Evolutionary conservation across 2,888 invertebrate genomes (phyloP), one percentile per base, ranked within the genome.

Genomic region (Cerceris ruficornis): DNA sequence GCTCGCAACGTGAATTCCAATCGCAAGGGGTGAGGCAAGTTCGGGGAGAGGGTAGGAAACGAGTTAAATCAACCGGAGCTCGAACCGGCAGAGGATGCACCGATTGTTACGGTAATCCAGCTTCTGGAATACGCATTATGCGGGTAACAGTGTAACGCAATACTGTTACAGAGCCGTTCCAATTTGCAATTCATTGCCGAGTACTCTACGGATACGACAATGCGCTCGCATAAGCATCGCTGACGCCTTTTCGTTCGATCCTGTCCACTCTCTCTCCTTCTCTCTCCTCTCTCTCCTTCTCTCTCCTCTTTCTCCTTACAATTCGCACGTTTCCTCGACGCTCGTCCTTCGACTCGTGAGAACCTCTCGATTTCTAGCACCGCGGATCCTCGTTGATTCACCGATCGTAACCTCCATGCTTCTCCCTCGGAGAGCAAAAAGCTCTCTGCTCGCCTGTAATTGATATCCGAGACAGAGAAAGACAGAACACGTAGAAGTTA

Each of bases 91-190:
- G 82, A 79, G 75, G 72, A 80, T 75, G 76, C 79, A 54, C 52
- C 76, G 82, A 82, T 82, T 82, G 82, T 82, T 81, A 82, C 82
- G 79, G 75, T 82, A 82, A 82, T 82, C 82, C 79, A 76, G 82
- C 79, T 76, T 82, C 79, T 82, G 69, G 75, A 57, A 80, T 77
- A 77, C 77, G 75, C 81, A 81, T 80, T 82, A 82, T 75, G 58
- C 75, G 77, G 65, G 59, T 57, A 69, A 69, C 65, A 75, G 72
- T 69, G 82, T 72, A 77, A 67, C 71, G 83, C 80, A 77, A 81
- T 80, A 81, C 80, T 71, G 81, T 82, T 83, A 81, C 75, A 81
- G 39, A 43, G 74, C 55, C 14, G 80, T 52, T 55, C 69, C 77
- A 75, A 83, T 83, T 83, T 83, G 81, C 77, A 83, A 83, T 83